A percentile compares a stretch with the other conserved stretches of the same genome.
Conservation (phyloP, 2,888 invertebrate genomes). For the Terebella lapidaria region DNA sequence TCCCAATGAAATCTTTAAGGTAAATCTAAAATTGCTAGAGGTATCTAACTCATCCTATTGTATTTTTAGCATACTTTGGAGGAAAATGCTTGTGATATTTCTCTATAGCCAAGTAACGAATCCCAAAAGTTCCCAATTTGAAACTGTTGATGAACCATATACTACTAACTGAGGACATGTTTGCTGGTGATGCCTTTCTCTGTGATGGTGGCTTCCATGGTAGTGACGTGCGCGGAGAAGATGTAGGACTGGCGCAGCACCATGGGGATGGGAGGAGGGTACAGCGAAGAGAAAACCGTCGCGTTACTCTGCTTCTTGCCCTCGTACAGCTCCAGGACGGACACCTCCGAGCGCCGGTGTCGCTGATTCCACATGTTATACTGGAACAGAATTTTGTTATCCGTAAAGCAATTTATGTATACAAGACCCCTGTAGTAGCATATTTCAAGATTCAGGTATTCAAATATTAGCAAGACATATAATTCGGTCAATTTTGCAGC, state of each 20-base stretch:
- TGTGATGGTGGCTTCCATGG: constrained; percentile 82
- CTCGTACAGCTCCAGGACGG: constrained; percentile 90
- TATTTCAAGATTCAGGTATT: neutral
- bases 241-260: constrained; percentile 84
- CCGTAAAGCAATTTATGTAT: constrained; percentile 10
- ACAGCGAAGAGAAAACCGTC: constrained; percentile 58
- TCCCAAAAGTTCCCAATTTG: neutral
- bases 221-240: constrained; percentile 71
- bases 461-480: no score
- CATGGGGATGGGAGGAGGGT: constrained; percentile 62
- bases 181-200: constrained; percentile 87
- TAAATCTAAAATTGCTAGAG: no score
- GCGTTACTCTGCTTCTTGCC: constrained; percentile 69
- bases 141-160: neutral
- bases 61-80: no score
- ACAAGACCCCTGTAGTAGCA: neutral
- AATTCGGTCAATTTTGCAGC: no score
- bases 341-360: constrained; percentile 84
- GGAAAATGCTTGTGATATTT: no score
- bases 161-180: constrained; percentile 68
- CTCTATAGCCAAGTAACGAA: neutral
- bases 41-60: no score
- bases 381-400: constrained; percentile 38
- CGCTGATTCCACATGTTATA: constrained; percentile 88
- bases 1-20: no score